Conservation (phyloP, 2,797 vertebrate species). For the Chaenodraco wilsoni region DNA sequence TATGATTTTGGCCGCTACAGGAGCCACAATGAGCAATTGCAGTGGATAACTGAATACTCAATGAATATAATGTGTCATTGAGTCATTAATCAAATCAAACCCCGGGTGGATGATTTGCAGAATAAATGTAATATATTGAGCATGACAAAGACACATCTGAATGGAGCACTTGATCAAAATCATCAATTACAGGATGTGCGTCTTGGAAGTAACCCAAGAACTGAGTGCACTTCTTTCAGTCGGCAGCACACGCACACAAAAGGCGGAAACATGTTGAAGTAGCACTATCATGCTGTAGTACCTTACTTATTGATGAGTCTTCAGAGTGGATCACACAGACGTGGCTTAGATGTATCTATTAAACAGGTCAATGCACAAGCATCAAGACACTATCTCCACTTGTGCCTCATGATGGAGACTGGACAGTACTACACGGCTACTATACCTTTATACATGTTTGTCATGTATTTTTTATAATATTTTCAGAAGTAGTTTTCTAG, state of each 20-base stretch:
- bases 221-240: slow-evolving; percentile 45
- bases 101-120: slow-evolving; percentile 78
- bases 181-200: slow-evolving; percentile 77
- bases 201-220: slow-evolving; percentile 76
- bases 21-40: slow-evolving; percentile 45
- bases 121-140: slow-evolving; percentile 83
- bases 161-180: slow-evolving; percentile 74
- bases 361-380: slow-evolving; percentile 23
- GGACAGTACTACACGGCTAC: too few relatives aligned
- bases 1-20: neutral
- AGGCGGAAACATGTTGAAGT: slow-evolving; percentile 17
- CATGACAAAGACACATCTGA: slow-evolving; percentile 83
- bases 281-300: slow-evolving; percentile 27
- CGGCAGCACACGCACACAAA: slow-evolving; percentile 8
- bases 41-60: slow-evolving; percentile 49
- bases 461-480: too few relatives aligned
- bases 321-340: slow-evolving; percentile 25
- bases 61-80: slow-evolving; percentile 77
- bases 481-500: too few relatives aligned
- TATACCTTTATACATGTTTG: too few relatives aligned
- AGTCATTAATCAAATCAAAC: slow-evolving; percentile 83
- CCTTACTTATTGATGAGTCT: slow-evolving; percentile 41
- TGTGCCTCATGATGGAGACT: too few relatives aligned
- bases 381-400: too few relatives aligned
- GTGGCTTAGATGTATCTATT: too few relatives aligned